Evolutionary conservation across 2,113 vertebrate species (phyloP), one percentile per base, ranked within the genome.

Genomic region (Cnemophilus loriae): DNA sequence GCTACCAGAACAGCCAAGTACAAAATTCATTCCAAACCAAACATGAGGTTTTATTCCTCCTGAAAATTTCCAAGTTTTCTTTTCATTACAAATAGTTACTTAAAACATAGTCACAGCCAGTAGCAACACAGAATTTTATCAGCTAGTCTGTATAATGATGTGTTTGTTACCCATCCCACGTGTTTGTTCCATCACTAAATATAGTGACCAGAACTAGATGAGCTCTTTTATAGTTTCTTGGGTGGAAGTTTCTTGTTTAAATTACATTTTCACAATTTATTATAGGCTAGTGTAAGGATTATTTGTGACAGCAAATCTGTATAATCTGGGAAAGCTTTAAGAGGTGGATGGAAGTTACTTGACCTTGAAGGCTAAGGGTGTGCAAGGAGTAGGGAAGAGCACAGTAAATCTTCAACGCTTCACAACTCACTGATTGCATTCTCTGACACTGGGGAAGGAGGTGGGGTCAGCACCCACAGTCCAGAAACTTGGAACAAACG

Each of bases 361-460:
- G 89, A 95, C 89, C 93, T 95, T 94, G 80, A 92, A 95, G 44
- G 64, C 32, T 53, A 78, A 75, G 22, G 17, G 8, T 89, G 53
- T 82, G 41, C 47, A 63, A 80, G 70, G 47, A 89, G 20, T 41
- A 63, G 39, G 33, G 65, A 77, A 92, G 52, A 70, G 17, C 11
- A 24, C n/a, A 80, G 59, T 96, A 87, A 75, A 92, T 95, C 80
- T 91, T 82, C 47, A 87, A 16, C 0, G 41, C 87, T 84, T 97
- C 49, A 12, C 22, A 89, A 79, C 56, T 59, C 52, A 41, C 32
- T 65, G 65, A 94, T 84, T 93, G 77, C 57, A 52, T 74, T 84
- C 39, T 44, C 44, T 85, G 61, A 55, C 53, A 50, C 7, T 17
- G 41, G 26, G 53, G 41, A 47, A 64, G 27, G 63, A 39, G 16